Base-by-base conservation (phyloP, 2,888 invertebrate genomes). In the Ferrisia virgata region DNA sequence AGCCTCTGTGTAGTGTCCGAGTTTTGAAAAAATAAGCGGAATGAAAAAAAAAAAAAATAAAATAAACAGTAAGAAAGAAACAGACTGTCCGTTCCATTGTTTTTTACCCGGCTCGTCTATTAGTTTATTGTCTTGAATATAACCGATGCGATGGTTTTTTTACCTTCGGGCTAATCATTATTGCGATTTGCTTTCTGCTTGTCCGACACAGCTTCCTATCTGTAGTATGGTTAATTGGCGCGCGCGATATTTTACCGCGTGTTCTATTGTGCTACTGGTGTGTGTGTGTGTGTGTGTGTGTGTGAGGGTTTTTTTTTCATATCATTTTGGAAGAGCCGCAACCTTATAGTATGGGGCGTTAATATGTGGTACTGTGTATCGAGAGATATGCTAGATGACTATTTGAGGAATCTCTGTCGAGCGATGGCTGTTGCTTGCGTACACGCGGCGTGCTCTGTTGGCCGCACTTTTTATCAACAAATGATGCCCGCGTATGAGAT, bases 1-100 rank as follows among this genome's bases (percentile, higher is more conserved):
- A 31, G 76, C 76, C 76, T 83, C 83, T 83, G 83, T 83, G 76
- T 83, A 31, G 76, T 83, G 83, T 83, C 83, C 76, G 83, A 83
- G 83, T 83, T 83, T 72, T 43, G 72, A 39, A 72, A 76, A 58
- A n/a, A n/a, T n/a, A n/a, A n/a, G n/a, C n/a, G n/a, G n/a, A n/a
- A n/a, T n/a, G n/a, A n/a, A n/a, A n/a, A n/a, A n/a, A n/a, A n/a
- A n/a, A 47, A 47, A 22, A 53, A 36, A 53, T 2, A 43, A 43
- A 15, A 47, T n/a, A 40, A 13, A 40, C 40, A 5, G 13, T 9
- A 40, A 40, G 40, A 40, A 40, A 40, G 40, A 40, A 82, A 82
- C 39, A 69, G 82, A 22, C 82, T 72, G 82, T 43, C 83, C 43
- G 72, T 25, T 39, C 76, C 83, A 76, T 72, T 83, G 72, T 83